These are phyloP conservation scores for Bombylius discolor DNA, from an alignment of 2,888 invertebrate genomes.

Conservation along the genomic window DNA sequence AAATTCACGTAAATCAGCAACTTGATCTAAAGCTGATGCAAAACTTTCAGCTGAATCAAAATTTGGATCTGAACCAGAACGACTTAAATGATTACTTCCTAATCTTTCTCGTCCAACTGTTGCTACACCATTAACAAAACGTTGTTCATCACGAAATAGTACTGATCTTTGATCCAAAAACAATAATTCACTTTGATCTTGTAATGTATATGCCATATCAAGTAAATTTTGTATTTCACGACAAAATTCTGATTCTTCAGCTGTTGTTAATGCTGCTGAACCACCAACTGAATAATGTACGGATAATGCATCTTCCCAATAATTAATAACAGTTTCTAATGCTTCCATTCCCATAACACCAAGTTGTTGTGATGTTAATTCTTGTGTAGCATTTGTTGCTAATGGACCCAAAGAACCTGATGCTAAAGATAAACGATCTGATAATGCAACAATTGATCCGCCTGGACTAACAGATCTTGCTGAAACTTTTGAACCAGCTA, in stretches of 20 bases:
- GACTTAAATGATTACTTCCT: conserved; percentile 19
- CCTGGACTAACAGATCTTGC: conserved; percentile 45
- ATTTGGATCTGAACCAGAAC: conserved; percentile 41
- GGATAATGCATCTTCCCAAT: conserved; percentile 89
- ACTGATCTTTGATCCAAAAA: conserved; percentile 82
- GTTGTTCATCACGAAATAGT: conserved; percentile 66
- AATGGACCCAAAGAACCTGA: conserved; percentile 51
- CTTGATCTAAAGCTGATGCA: conserved; percentile 88
- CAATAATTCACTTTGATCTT: conserved; percentile 75
- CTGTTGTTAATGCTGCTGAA: conserved; percentile 51
- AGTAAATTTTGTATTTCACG: conserved; percentile 66
- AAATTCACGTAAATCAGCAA: conserved; percentile 77
- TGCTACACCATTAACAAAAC: conserved; percentile 30
- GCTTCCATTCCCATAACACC: conserved; percentile 92
- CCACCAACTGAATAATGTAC: conserved; percentile 49
- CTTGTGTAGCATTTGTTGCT: conserved; percentile 39
- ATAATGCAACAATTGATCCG: conserved; percentile 43
- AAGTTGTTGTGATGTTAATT: conserved; percentile 71
- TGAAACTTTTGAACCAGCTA: conserved; percentile 52
- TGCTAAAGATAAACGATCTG: conserved; percentile 54
- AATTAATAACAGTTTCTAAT: conserved; percentile 77
- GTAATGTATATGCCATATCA: conserved; percentile 71
- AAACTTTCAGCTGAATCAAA: conserved; percentile 91
- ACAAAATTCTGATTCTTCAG: conserved; percentile 76
- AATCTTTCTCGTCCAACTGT: neutral